These are phyloP conservation scores for Apus apus DNA, from an alignment of 2,113 vertebrate species.

Conservation along the genomic window DNA sequence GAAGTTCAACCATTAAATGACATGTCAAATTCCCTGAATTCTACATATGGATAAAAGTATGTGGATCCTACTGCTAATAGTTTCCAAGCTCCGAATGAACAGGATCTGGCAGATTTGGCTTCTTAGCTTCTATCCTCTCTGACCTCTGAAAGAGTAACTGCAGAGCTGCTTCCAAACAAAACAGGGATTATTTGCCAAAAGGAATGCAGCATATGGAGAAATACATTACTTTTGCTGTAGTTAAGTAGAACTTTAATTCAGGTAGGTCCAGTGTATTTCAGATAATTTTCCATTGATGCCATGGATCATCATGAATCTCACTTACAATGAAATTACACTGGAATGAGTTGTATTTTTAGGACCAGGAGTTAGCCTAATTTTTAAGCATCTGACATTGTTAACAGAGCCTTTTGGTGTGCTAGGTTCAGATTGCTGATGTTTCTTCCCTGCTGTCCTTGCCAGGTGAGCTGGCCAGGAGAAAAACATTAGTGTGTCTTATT, in stretches of 20 bases:
- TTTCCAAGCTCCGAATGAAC: not conserved
- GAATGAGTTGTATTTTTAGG: not conserved
- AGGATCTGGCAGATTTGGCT: not conserved
- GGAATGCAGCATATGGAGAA: not conserved
- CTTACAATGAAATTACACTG: not conserved
- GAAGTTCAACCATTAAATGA: not conserved
- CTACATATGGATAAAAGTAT: not conserved
- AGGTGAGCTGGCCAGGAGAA: not conserved
- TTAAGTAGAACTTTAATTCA: not conserved
- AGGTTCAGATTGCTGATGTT: not conserved
- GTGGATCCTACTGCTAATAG: not conserved
- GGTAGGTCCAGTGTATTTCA: not conserved
- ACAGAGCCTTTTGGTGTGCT: not conserved
- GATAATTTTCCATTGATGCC: not conserved
- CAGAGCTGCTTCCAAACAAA: not conserved
- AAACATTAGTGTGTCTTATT: not conserved
- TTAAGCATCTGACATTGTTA: not conserved
- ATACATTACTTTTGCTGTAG: not conserved
- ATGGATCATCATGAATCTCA: not conserved
- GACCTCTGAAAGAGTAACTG: not conserved
- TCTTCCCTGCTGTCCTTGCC: not conserved
- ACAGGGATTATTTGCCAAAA: not conserved
- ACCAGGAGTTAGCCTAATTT: not conserved
- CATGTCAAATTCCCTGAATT: not conserved
- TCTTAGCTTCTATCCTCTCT: not conserved